These are phyloP conservation scores for Lasioglossum morio DNA, from an alignment of 2,888 invertebrate species.

Conservation along the genomic window DNA sequence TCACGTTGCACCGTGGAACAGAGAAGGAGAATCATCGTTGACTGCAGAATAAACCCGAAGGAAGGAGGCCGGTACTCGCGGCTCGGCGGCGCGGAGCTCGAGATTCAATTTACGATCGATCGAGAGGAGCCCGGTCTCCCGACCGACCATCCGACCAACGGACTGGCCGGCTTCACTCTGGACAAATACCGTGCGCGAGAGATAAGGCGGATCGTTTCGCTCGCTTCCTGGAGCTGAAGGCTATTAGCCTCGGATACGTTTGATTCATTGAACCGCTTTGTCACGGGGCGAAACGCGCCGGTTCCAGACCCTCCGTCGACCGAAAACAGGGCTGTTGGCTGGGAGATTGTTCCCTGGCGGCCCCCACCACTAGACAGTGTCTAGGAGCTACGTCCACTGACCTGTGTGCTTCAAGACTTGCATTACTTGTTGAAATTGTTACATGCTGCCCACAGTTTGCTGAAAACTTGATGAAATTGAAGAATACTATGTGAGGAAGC, in stretches of 20 bases:
- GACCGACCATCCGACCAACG: background rate
- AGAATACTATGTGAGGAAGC: background rate
- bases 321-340: background rate
- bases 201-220: slow-evolving; percentile 69
- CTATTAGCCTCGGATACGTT: slow-evolving; percentile 65
- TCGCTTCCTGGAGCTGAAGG: slow-evolving; percentile 66
- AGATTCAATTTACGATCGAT: slow-evolving; percentile 74
- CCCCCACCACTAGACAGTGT: background rate
- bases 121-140: slow-evolving; percentile 27
- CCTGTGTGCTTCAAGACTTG: background rate
- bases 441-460: background rate
- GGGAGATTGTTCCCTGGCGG: background rate
- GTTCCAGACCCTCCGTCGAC: background rate
- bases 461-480: background rate
- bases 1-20: slow-evolving; percentile 38
- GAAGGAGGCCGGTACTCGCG: slow-evolving; percentile 54
- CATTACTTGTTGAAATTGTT: background rate
- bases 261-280: slow-evolving; percentile 66
- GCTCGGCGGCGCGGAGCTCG: slow-evolving; percentile 24
- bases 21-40: slow-evolving; percentile 41
- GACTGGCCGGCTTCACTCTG: slow-evolving; percentile 59
- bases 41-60: slow-evolving; percentile 40
- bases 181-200: slow-evolving; percentile 71
- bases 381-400: background rate
- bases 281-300: slow-evolving; percentile 36